Evolutionary conservation across 2,797 vertebrate species (phyloP).

Genomic region (Amazona finschi): DNA sequence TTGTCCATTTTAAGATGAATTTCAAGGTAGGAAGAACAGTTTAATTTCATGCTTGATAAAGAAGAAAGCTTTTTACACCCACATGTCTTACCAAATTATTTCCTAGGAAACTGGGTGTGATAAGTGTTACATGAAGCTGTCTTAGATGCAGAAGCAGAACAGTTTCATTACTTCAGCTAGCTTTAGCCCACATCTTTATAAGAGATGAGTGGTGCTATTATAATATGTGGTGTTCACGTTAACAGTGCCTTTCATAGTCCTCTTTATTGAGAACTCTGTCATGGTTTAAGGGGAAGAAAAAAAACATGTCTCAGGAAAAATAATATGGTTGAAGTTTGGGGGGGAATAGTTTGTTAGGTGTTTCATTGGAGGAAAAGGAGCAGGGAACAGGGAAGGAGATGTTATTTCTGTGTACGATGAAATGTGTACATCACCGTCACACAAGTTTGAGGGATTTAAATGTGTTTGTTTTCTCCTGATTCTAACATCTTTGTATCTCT

Average conservation of each 20-base stretch:
- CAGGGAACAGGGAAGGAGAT: not conserved
- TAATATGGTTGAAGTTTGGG: not conserved
- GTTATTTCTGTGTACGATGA: not conserved
- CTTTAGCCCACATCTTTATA: not conserved
- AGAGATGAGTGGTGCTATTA: not conserved
- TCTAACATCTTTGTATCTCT: constrained; percentile 11
- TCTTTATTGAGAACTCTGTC: not conserved
- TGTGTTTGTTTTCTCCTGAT: not conserved
- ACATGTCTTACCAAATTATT: not conserved
- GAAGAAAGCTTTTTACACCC: constrained; percentile 18
- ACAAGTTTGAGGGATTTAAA: not conserved
- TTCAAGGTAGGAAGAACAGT: constrained; percentile 3
- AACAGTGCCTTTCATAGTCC: not conserved
- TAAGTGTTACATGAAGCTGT: not conserved
- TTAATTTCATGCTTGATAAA: not conserved
- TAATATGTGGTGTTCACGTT: not conserved
- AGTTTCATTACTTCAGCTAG: not conserved
- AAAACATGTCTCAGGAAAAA: not conserved
- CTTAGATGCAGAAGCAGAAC: not conserved
- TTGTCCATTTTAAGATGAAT: constrained; percentile 12
- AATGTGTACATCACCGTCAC: rapidly evolving
- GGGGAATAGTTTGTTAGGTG: not conserved
- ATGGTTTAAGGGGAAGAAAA: not conserved
- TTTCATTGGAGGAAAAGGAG: not conserved
- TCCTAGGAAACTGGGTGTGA: not conserved